These are phyloP conservation scores for Tinea pellionella DNA, from an alignment of 2,888 invertebrate species.

Conservation along the genomic window DNA sequence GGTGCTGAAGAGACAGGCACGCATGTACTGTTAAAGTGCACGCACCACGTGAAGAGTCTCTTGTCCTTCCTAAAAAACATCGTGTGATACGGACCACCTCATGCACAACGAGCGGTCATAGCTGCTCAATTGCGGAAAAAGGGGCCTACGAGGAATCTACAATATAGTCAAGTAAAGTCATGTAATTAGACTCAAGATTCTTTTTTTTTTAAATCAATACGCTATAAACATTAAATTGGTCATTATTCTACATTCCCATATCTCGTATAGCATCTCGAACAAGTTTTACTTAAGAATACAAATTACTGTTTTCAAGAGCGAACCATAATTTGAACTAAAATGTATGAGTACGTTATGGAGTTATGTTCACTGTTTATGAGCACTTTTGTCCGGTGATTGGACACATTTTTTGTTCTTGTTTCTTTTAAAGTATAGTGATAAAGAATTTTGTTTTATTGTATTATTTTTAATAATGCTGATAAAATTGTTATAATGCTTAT, in stretches of 20 bases:
- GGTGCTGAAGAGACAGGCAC: too few relatives aligned
- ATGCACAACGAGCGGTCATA: too few relatives aligned
- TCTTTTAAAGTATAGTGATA: too few relatives aligned
- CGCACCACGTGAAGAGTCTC: too few relatives aligned
- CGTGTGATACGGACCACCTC: too few relatives aligned
- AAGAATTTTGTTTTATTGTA: conserved; percentile 36
- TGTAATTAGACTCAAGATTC: background rate
- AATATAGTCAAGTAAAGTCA: too few relatives aligned
- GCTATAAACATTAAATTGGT: background rate
- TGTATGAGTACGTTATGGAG: conserved; percentile 35
- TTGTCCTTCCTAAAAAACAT: too few relatives aligned
- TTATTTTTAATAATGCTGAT: conserved; percentile 33
- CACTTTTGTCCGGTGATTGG: conserved; percentile 54
- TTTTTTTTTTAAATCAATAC: background rate
- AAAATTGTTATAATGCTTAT: too few relatives aligned
- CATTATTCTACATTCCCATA: conserved; percentile 8
- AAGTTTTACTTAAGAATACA: conserved; percentile 23
- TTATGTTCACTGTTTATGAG: conserved; percentile 49
- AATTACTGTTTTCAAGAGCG: conserved; percentile 49
- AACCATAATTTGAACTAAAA: conserved; percentile 44
- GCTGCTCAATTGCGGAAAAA: too few relatives aligned
- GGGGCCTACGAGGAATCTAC: too few relatives aligned
- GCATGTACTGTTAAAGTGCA: too few relatives aligned
- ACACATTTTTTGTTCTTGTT: conserved; percentile 37
- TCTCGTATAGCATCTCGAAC: conserved; percentile 7